Evolutionary conservation across 2,797 vertebrate genomes (phyloP), one percentile per base, ranked within the genome.

Genomic region (Dallia pectoralis): DNA sequence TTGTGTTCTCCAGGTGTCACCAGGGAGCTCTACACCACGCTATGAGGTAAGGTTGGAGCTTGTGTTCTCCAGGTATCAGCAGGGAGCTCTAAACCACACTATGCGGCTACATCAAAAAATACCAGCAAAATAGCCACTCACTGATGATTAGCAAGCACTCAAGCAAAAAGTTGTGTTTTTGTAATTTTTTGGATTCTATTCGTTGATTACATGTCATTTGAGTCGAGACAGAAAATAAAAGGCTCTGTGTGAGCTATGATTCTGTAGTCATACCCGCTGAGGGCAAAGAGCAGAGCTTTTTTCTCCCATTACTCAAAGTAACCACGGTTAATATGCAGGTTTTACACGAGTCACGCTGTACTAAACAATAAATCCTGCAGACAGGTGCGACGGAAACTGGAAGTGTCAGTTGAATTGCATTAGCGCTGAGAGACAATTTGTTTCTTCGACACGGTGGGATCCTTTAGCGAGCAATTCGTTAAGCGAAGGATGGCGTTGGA

Each of bases 131-230:
- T 15, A 0, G 19, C 16, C 56, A 74, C 83, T 85, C 85, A 80
- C 71, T 74, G 25, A 44, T 72, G 69, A 78, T 86, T 83, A 79
- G 74, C 78, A 76, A 74, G 79, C 69, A 85, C 77, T 84, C 79
- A 83, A 75, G 44, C 16, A 56, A 47, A 66, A 44, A 48, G 66
- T 22, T 19, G 0, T 40, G 36, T 44, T 44, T 44, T 40, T 44
- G 11, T 44, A 44, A n/a, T n/a, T 44, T 6, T 40, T 40, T 40
- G 6, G 36, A 40, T 40, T 40, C 5, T 40, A 69, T 48, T 48
- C 1, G 47, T 69, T 48, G 47, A 48, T 69, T 32, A 18, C 15
- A 11, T 59, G 9, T 25, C 1, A 59, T 59, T 59, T 8, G 22
- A 22, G 22, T 59, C 9, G 22, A 3, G 53, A 22, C 40, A 12